Conservation (phyloP, 1,140 invertebrate genomes). For the Reticulitermes speratus region DNA sequence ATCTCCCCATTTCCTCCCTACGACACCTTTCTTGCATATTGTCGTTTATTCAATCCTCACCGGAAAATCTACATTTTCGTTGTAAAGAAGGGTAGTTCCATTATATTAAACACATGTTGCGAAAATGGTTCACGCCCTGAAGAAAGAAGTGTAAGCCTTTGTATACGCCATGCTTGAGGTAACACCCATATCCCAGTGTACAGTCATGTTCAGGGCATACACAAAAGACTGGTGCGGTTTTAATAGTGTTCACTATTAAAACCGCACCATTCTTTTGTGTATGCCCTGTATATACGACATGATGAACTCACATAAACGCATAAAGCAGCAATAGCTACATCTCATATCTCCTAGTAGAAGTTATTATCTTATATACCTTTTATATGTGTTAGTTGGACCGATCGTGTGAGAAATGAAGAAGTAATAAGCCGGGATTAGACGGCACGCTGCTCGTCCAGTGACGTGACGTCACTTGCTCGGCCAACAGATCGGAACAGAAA, state of each 20-base stretch:
- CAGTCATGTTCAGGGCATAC: background rate
- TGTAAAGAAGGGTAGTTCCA: background rate
- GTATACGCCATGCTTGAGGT: background rate
- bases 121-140: background rate
- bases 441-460: too few species aligned
- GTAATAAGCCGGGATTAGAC: too few species aligned
- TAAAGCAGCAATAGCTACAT: too few species aligned
- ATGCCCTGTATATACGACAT: background rate
- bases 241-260: too few species aligned
- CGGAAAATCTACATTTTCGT: conserved; percentile 8
- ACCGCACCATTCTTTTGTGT: too few species aligned
- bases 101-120: conserved; percentile 16
- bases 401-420: too few species aligned
- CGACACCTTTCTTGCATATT: background rate
- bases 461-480: too few species aligned
- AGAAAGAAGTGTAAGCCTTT: background rate
- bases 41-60: background rate
- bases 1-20: background rate
- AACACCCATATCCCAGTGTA: background rate
- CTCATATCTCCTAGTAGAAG: too few species aligned
- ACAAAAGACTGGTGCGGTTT: too few species aligned
- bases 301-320: background rate
- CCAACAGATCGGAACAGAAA: too few species aligned
- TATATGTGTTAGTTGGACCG: too few species aligned
- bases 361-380: too few species aligned